Evolutionary conservation across 64 coral and sea anemone genomes (phyloP).

Genomic region (Dendrophyllia cribrosa): DNA sequence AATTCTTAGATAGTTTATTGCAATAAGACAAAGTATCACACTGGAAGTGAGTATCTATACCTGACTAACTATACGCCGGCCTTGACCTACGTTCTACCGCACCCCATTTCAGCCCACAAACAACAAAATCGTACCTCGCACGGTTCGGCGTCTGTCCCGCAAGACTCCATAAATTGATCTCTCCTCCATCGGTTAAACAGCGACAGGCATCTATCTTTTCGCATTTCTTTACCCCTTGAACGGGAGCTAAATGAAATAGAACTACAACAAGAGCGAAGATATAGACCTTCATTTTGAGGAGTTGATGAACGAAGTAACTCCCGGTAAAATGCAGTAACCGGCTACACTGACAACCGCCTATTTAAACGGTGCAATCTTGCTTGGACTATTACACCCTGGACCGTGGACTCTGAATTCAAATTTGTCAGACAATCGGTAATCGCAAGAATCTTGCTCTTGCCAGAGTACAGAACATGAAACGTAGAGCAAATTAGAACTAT

Average conservation of each 20-base stretch:
- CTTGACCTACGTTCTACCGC: too few species aligned
- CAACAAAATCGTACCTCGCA: neutral
- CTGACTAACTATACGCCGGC: neutral
- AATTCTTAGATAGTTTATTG: too few species aligned
- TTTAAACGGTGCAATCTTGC: neutral
- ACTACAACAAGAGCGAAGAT: neutral
- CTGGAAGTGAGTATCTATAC: neutral
- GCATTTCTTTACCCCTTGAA: slow-evolving; percentile 63
- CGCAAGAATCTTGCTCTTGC: too few species aligned
- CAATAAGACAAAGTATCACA: too few species aligned
- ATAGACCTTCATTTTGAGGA: neutral
- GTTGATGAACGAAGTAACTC: neutral
- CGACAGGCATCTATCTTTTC: slow-evolving; percentile 80
- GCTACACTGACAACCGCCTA: neutral
- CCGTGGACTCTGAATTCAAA: neutral
- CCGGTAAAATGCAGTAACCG: neutral
- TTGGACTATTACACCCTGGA: neutral
- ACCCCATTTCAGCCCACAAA: too few species aligned
- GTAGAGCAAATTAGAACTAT: too few species aligned
- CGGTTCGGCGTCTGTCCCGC: slow-evolving; percentile 35
- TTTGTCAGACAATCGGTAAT: too few species aligned
- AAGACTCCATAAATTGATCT: slow-evolving; percentile 88
- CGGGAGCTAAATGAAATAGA: neutral
- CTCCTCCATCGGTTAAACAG: slow-evolving; percentile 84
- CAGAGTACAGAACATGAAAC: too few species aligned